A percentile compares a stretch with the other conserved stretches of the same genome.
phyloP scores from a whole-genome alignment of 2,113 vertebrate genomes.

The Lepus americanus region DNA sequence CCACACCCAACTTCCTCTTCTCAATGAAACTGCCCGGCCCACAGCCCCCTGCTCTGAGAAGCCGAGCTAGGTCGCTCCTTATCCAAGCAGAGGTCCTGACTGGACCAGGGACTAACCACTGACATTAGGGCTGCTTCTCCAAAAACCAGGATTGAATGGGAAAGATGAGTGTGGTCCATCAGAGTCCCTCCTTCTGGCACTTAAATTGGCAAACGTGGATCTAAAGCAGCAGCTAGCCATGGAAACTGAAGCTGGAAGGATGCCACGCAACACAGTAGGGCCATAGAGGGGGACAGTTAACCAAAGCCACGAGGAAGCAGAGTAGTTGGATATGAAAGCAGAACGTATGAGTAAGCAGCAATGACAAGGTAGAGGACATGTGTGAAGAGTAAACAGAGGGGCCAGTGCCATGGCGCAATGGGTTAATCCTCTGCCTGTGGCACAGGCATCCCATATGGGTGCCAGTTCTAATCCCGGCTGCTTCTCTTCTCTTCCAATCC shows the following conservation, averaged over 20 bases:
- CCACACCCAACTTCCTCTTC: constrained; percentile 85
- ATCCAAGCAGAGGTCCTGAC: constrained; percentile 72
- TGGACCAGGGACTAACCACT: constrained; percentile 61
- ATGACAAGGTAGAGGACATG: neutral
- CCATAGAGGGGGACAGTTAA: neutral
- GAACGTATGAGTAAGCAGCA: constrained; percentile 13
- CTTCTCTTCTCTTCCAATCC: no score
- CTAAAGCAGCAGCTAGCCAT: neutral
- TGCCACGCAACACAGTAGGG: neutral
- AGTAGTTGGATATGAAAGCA: neutral
- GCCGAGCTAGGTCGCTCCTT: constrained; percentile 62
- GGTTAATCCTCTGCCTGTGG: no score
- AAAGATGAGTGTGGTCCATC: constrained; percentile 13
- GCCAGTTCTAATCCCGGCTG: no score
- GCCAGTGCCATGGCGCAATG: no score
- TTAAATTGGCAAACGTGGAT: constrained; percentile 14
- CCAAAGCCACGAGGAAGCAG: constrained; percentile 20
- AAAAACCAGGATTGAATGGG: constrained; percentile 7
- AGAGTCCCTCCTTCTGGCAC: constrained; percentile 26
- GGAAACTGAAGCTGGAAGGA: neutral
- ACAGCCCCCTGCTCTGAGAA: constrained; percentile 80
- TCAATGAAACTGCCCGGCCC: constrained; percentile 82
- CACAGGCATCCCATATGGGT: no score
- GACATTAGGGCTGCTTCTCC: neutral
- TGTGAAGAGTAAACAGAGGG: neutral